A percentile compares a stretch with the other conserved stretches of the same genome.
Conservation (phyloP, 2,797 vertebrate genomes). For the Microctenopoma stevenorrisi region DNA sequence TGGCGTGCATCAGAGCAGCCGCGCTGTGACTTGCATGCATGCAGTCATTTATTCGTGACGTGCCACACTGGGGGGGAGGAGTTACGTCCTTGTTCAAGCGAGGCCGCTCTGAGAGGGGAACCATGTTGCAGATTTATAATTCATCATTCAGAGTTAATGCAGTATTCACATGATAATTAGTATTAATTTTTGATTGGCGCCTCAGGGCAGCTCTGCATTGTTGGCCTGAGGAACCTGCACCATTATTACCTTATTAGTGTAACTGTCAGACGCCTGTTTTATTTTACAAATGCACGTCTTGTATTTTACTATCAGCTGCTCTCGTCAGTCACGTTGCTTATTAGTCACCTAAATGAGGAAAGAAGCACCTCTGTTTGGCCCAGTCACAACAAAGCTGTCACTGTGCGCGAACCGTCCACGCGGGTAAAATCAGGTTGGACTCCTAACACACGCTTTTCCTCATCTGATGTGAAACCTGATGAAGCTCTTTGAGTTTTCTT, state of each 20-base stretch:
- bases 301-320: conserved; percentile 72
- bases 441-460: too few species aligned
- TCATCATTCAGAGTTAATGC: conserved; percentile 83
- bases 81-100: conserved; percentile 62
- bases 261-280: conserved; percentile 81
- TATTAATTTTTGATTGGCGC: conserved; percentile 85
- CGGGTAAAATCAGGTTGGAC: too few species aligned
- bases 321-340: conserved; percentile 57
- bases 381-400: conserved; percentile 42
- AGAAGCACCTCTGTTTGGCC: conserved; percentile 35
- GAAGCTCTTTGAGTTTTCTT: too few species aligned
- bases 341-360: conserved; percentile 69
- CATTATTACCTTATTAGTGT: conserved; percentile 82
- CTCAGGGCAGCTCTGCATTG: conserved; percentile 77
- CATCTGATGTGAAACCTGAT: too few species aligned
- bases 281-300: conserved; percentile 82
- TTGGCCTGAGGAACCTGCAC: conserved; percentile 58
- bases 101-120: conserved; percentile 76
- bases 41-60: conserved; percentile 29
- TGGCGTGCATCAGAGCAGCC: conserved; percentile 1
- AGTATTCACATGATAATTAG: conserved; percentile 86
- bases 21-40: conserved; percentile 31
- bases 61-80: conserved; percentile 31
- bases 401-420: neutral
- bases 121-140: conserved; percentile 85